Percentiles rank a stretch among this genome's conserved stretches.
Evolutionary conservation across 2,113 vertebrate genomes (phyloP).

Genomic region (Oxygymnocypris stewartii): DNA sequence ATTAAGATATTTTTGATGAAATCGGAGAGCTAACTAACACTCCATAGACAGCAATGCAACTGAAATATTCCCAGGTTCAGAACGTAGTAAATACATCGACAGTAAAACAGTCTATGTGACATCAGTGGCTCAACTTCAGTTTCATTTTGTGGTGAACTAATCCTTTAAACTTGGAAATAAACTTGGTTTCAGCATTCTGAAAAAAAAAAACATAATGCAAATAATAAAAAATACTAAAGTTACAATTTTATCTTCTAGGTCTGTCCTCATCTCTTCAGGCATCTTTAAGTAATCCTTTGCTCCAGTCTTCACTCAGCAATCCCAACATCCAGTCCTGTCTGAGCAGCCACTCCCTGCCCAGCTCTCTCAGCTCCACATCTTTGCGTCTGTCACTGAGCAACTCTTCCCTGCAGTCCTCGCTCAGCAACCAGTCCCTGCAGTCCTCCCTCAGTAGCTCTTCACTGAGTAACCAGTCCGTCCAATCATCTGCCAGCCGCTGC

Average conservation of each 20-base stretch:
- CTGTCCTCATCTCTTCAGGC: constrained; percentile 76
- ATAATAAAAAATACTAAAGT: background rate
- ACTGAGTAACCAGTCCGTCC: constrained; percentile 77
- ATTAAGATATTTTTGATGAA: no score
- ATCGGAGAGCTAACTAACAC: no score
- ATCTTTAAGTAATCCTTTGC: constrained; percentile 69
- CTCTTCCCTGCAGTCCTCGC: constrained; percentile 76
- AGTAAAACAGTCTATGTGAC: no score
- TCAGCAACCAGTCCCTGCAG: constrained; percentile 73
- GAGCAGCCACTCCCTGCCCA: constrained; percentile 72
- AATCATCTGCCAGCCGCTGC: constrained; percentile 77
- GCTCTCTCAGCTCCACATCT: constrained; percentile 79
- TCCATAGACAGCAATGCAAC: no score
- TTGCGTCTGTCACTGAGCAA: constrained; percentile 81
- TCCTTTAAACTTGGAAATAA: no score
- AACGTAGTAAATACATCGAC: no score
- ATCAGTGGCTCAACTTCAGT: no score
- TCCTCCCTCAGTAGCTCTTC: constrained; percentile 82
- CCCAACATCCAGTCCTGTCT: constrained; percentile 81
- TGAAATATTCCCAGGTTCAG: no score
- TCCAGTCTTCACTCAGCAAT: constrained; percentile 81
- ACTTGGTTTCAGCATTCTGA: background rate
- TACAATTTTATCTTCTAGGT: constrained; percentile 58
- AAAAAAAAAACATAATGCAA: background rate
- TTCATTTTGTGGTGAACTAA: no score